Evolutionary conservation across 2,888 invertebrate genomes (phyloP).

Genomic region (Luffia ferchaultella): DNA sequence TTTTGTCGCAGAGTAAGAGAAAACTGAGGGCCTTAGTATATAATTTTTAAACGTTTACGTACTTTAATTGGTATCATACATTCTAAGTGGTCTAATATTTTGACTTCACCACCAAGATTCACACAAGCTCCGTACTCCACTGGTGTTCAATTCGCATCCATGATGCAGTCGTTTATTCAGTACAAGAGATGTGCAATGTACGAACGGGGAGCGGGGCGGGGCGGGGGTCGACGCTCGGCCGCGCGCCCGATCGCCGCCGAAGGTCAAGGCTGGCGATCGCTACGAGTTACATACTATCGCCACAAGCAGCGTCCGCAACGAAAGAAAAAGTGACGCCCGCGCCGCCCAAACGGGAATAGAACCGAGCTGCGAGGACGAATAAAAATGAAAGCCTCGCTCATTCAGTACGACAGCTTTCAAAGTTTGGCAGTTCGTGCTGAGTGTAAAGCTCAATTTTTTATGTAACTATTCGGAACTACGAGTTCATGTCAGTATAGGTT

Average conservation of each 20-base stretch:
- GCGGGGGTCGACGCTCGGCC: constrained; percentile 48
- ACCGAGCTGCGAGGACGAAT: constrained; percentile 54
- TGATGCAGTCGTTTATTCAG: background rate
- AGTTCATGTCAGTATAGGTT: too few relatives aligned
- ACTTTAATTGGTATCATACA: too few relatives aligned
- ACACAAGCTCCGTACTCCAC: background rate
- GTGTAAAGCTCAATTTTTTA: too few relatives aligned
- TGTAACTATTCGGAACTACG: too few relatives aligned
- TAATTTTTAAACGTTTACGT: too few relatives aligned
- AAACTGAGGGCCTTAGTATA: too few relatives aligned
- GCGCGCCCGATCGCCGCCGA: constrained; percentile 53
- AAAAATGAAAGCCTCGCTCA: constrained; percentile 64
- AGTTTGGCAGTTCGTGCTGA: too few relatives aligned
- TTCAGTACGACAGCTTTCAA: too few relatives aligned
- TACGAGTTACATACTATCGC: constrained; percentile 7
- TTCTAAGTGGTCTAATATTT: too few relatives aligned
- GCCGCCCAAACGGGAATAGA: constrained; percentile 56
- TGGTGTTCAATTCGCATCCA: background rate
- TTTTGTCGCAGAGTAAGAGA: too few relatives aligned
- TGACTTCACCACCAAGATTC: too few relatives aligned
- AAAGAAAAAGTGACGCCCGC: constrained; percentile 58
- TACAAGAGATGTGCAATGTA: background rate
- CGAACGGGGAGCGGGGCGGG: constrained; percentile 2
- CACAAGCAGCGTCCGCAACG: constrained; percentile 31
- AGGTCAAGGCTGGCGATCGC: constrained; percentile 51